Evolutionary conservation across 2,797 vertebrate genomes (phyloP).

Genomic region (Pseudocheirus occidentalis): DNA sequence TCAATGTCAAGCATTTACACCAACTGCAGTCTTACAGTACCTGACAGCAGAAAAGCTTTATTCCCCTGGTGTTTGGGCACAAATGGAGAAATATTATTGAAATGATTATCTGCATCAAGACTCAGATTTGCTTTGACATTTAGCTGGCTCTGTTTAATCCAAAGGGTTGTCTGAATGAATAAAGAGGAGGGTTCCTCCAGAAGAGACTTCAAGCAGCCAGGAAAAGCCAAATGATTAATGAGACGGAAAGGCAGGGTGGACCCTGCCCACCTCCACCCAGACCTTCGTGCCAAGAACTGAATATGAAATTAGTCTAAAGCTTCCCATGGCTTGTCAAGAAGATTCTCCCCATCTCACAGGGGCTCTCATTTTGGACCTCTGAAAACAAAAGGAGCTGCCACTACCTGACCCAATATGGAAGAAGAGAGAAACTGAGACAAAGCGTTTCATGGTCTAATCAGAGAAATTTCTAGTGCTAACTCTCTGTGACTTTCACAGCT

Average conservation of each 20-base stretch:
- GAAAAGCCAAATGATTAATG: slow-evolving; percentile 98
- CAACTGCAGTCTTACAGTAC: slow-evolving; percentile 99
- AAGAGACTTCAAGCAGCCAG: slow-evolving; percentile 92
- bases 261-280: slow-evolving; percentile 98
- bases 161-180: slow-evolving; percentile 98
- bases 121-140: slow-evolving; percentile 99
- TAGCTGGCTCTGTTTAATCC: slow-evolving; percentile 99
- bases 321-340: slow-evolving; percentile 86
- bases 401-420: slow-evolving; percentile 7
- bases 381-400: slow-evolving; percentile 76
- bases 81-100: slow-evolving; percentile 99
- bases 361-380: slow-evolving; percentile 73
- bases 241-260: slow-evolving; percentile 96
- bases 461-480: slow-evolving; percentile 46
- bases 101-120: slow-evolving; percentile 99
- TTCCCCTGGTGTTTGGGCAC: slow-evolving; percentile 98
- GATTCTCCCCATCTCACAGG: slow-evolving; percentile 77
- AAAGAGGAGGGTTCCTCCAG: slow-evolving; percentile 93
- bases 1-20: slow-evolving; percentile 99
- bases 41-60: slow-evolving; percentile 99
- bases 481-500: neutral
- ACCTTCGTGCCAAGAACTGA: slow-evolving; percentile 94
- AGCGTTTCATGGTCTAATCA: slow-evolving; percentile 42
- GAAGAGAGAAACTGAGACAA: slow-evolving; percentile 39
- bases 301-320: slow-evolving; percentile 91